These are phyloP conservation scores for Dryas iulia DNA, from an alignment of 1,140 invertebrate genomes.

Conservation along the genomic window DNA sequence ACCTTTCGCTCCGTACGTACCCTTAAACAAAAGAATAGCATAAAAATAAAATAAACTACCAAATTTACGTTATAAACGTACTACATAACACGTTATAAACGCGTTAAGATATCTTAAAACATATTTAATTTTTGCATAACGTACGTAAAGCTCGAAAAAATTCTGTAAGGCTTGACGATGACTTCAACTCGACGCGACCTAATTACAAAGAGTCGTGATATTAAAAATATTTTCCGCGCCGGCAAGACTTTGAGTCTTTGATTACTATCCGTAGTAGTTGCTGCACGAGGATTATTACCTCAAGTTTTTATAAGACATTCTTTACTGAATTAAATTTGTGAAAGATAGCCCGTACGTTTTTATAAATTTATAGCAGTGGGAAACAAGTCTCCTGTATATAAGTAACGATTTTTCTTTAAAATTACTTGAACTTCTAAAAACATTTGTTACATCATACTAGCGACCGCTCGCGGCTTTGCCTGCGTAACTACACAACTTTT, in stretches of 20 bases:
- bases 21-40: too few species aligned
- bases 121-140: neutral
- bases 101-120: neutral
- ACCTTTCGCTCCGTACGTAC: too few species aligned
- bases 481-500: too few species aligned
- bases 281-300: conserved; percentile 22
- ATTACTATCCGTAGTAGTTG: conserved; percentile 21
- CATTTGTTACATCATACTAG: too few species aligned
- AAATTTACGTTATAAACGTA: neutral
- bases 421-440: too few species aligned
- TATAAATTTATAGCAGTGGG: too few species aligned
- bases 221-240: conserved; percentile 27
- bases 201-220: conserved; percentile 28
- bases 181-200: conserved; percentile 23
- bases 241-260: conserved; percentile 23
- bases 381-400: too few species aligned
- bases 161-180: conserved; percentile 10
- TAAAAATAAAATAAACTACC: too few species aligned
- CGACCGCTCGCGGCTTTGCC: too few species aligned
- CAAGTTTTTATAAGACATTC: conserved; percentile 12
- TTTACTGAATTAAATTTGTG: conserved; percentile 1
- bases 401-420: too few species aligned
- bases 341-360: neutral
- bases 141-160: neutral
- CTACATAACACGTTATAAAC: neutral